These are phyloP conservation scores for Papilio demoleus DNA, from an alignment of 2,888 invertebrate genomes.

Conservation along the genomic window DNA sequence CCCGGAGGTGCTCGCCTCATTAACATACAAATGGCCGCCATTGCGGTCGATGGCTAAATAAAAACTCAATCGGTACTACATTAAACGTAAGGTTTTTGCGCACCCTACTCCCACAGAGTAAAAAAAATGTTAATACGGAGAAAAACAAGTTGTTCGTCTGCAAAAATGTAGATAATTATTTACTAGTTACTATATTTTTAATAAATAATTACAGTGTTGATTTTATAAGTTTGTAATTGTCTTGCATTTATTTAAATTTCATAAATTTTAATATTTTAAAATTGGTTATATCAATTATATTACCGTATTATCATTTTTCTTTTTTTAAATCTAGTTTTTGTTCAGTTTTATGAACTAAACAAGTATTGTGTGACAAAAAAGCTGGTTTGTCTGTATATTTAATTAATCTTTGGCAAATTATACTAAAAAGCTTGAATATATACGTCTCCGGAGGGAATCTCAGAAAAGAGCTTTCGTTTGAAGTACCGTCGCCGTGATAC, in stretches of 20 bases:
- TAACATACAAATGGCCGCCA: conserved; percentile 69
- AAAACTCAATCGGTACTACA: conserved; percentile 73
- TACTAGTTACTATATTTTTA: too few relatives aligned
- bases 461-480: conserved; percentile 15
- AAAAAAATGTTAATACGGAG: neutral
- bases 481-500: neutral
- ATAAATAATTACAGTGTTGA: too few relatives aligned
- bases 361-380: neutral
- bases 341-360: too few relatives aligned
- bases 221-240: too few relatives aligned
- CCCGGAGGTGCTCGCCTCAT: conserved; percentile 52
- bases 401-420: conserved; percentile 44
- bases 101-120: conserved; percentile 42
- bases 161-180: too few relatives aligned
- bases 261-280: too few relatives aligned
- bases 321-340: too few relatives aligned
- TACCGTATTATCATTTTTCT: too few relatives aligned
- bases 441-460: neutral
- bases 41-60: conserved; percentile 69
- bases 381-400: neutral
- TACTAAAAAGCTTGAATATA: conserved; percentile 42
- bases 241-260: too few relatives aligned
- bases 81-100: conserved; percentile 56
- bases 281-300: too few relatives aligned
- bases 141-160: too few relatives aligned